Evolutionary conservation across 2,113 vertebrate species (phyloP), one percentile per base, ranked within the genome.

Genomic region (Larimichthys crocea): DNA sequence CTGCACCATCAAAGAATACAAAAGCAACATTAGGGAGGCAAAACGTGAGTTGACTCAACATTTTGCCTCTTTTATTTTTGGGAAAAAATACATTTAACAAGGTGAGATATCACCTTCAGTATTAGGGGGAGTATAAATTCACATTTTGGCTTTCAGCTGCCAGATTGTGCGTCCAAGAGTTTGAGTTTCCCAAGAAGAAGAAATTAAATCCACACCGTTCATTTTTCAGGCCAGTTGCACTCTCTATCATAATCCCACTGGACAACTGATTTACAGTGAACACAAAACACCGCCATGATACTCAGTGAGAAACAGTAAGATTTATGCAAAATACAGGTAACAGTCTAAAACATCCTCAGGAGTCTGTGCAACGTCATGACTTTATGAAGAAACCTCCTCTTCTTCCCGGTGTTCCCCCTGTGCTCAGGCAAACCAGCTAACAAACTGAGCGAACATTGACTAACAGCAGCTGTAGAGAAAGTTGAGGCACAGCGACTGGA

Each of bases 1-100:
- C 31, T 99, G 98, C 92, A 99, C 98, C 44, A 98, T 99, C 83
- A 99, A 99, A 90, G 97, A 96, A 40, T 99, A 99, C 86, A 91
- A 85, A 95, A 93, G 96, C 92, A 93, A 96, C 92, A 96, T 86
- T 93, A 83, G n/a, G 35, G 35, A 66, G 52, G 16, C 35, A 0
- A 3, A 5, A 19, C 0, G 90, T 92, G 80, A 86, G 90, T 73
- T 2, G 17, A 59, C 8, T 57, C 15, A 29, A 15, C 48, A 16
- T 59, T 42, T 35, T 2, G 3, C 0, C 4, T 72, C 2, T 20
- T 5, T 48, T 31, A 8, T 70, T 60, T 56, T 63, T n/a, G 10
- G 26, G 26, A 26, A 60, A 35, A 61, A 9, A 17, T 26, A 14
- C 3, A 46, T 46, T 59, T 46, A 31, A 31, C n/a, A 11, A 46